Conservation (phyloP, 2,888 invertebrate genomes). For the Zaprionus obscuricornis region DNA sequence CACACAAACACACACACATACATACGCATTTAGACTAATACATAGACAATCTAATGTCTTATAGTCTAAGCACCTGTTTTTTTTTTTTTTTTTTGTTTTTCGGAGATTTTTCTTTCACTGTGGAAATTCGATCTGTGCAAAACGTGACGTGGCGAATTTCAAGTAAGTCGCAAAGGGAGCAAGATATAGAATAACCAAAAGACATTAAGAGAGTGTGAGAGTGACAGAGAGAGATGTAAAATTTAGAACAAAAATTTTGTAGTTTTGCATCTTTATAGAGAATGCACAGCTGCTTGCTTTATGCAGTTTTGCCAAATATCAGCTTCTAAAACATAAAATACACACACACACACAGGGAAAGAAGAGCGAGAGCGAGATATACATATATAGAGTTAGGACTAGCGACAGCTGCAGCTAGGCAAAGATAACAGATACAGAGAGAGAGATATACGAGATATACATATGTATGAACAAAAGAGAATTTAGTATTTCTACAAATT, state of each 20-base stretch:
- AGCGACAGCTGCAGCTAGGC: constrained; percentile 22
- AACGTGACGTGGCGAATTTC: constrained; percentile 35
- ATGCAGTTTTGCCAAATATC: constrained; percentile 30
- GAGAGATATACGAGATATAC: constrained; percentile 23
- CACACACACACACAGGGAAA: constrained; percentile 1
- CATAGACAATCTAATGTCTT: constrained; percentile 12
- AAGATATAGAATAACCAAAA: not conserved
- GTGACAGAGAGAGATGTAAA: constrained; percentile 2
- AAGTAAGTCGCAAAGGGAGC: constrained; percentile 37
- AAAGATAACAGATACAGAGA: constrained; percentile 15
- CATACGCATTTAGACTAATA: no score
- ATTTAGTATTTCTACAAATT: constrained; percentile 50
- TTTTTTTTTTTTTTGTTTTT: constrained; percentile 16
- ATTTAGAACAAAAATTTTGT: constrained; percentile 39
- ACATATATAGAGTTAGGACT: not conserved
- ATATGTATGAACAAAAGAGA: constrained; percentile 24
- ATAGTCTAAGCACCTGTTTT: constrained; percentile 41
- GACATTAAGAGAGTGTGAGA: not conserved
- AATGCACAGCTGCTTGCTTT: constrained; percentile 30
- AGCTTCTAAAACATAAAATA: not conserved
- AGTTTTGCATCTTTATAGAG: constrained; percentile 46
- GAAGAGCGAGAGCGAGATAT: not conserved
- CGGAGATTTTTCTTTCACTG: constrained; percentile 18
- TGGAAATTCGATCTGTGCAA: constrained; percentile 48
- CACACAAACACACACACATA: no score